Evolutionary conservation across 2,113 vertebrate species (phyloP), one percentile per base, ranked within the genome.

Genomic region (Struthio camelus): DNA sequence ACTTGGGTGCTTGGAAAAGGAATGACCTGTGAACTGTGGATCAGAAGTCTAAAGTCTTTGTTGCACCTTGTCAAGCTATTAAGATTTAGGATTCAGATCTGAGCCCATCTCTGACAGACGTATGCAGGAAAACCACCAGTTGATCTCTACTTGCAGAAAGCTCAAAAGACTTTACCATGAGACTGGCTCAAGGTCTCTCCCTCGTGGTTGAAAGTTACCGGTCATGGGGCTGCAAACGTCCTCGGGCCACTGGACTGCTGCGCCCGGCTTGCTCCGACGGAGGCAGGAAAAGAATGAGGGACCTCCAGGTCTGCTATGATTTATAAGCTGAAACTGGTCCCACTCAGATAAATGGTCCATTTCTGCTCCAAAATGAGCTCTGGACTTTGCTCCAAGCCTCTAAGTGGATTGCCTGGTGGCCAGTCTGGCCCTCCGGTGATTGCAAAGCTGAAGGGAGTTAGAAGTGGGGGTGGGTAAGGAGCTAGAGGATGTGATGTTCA

Each of bases 351-450:
- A 94, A 80, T 75, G 72, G 89, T 94, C 92, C 83, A 75, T 89
- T 96, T 93, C 59, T 92, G 80, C 75, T 91, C 80, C 0, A 0
- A 95, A 94, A 91, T 0, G 2, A 94, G 90, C 91, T 66, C 58
- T 62, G 87, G 70, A 88, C 79, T 95, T 76, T 75, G 85, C 85
- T 90, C 16, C 93, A 90, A 79, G 95, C 93, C 90, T 84, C 82
- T 97, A 96, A 97, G 95, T 97, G 96, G 93, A 97, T 97, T 97
- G 97, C 95, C 80, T 95, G 90, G 89, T 94, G 91, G 67, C 79
- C 92, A 97, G 89, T 67, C 90, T 84, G 14, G 65, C 1, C 15
- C 62, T 85, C 53, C 40, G 64, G 54, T 95, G 85, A 96, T 92
- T 95, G 94, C 85, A 97, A 94, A 94, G 58, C 87, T 0, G 0